Base-by-base conservation (phyloP, 1,140 invertebrate genomes). In the Odontomachus brunneus region DNA sequence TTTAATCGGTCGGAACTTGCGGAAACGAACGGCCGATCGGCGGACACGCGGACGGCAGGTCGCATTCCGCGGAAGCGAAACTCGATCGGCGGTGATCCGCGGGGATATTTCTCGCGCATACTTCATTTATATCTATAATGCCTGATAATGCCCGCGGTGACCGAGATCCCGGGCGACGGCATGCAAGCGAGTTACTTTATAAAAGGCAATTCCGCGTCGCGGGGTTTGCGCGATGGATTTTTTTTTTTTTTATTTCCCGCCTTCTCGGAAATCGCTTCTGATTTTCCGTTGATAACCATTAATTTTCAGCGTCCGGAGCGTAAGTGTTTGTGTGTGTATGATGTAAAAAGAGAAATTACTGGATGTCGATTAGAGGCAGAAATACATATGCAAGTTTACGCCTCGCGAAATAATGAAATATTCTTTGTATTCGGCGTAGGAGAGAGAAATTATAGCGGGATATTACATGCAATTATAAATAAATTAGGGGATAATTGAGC, bases 41-140 rank as follows among this genome's bases (percentile, higher is more conserved):
- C 38, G 38, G 19, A 14, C 29, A 11, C 38, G 38, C 38, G 38
- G 38, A 44, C 9, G 38, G 38, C 9, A 44, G 38, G 38, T 44
- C 38, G 38, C 38, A 7, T 44, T 11, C 9, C 38, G 9, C 38
- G 38, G 3, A 44, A 44, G 9, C 9, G 38, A 7, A n/a, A 4
- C 38, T 0, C 38, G 38, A 38, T 24, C 17, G 17, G 9, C 19
- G 17, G 14, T 51, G 24, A 80, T 80, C 14, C 53, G 1, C 15
- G 3, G 17, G 24, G 60, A 55, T 55, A 66, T 71, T 69, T 57
- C 49, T 29, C 22, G 15, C 22, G 65, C 65, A 80, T 59, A 71
- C 22, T 80, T 80, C 59, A 80, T 80, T 80, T 80, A 80, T 80
- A 69, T 80, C 75, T 80, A 44, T 44, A 80, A 80, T 80, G 51